These are phyloP conservation scores for Diadromus collaris DNA, from an alignment of 2,888 invertebrate species.

Conservation along the genomic window DNA sequence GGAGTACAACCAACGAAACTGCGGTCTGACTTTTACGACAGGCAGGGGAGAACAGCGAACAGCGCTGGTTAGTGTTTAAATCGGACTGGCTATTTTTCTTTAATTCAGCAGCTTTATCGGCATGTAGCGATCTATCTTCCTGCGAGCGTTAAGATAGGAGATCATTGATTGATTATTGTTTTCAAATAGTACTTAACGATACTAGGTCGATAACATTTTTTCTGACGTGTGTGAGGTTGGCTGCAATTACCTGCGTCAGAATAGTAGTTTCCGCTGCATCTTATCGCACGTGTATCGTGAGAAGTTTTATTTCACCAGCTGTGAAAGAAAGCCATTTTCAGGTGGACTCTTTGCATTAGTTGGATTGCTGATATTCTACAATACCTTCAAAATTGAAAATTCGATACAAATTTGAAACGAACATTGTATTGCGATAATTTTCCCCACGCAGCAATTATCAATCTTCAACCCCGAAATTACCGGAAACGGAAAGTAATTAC, in stretches of 20 bases:
- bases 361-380: too few relatives aligned
- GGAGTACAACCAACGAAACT: conserved; percentile 10
- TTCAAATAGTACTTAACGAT: too few relatives aligned
- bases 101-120: neutral
- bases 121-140: neutral
- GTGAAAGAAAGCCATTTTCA: too few relatives aligned
- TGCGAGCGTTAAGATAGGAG: neutral
- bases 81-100: neutral
- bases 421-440: neutral
- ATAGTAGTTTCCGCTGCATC: too few relatives aligned
- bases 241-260: too few relatives aligned
- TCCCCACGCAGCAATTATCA: neutral
- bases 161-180: neutral
- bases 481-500: conserved; percentile 10
- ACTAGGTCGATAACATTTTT: too few relatives aligned
- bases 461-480: neutral
- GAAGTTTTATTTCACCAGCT: too few relatives aligned
- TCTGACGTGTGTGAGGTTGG: too few relatives aligned
- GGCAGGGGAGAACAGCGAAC: neutral
- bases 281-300: too few relatives aligned
- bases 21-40: conserved; percentile 28
- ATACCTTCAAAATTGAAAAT: neutral
- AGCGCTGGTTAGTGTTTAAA: neutral
- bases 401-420: neutral
- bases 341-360: too few relatives aligned